A percentile compares a stretch with the other conserved stretches of the same genome.
Conservation (phyloP, 2,888 invertebrate genomes). For the Trachelus iudaicus region DNA sequence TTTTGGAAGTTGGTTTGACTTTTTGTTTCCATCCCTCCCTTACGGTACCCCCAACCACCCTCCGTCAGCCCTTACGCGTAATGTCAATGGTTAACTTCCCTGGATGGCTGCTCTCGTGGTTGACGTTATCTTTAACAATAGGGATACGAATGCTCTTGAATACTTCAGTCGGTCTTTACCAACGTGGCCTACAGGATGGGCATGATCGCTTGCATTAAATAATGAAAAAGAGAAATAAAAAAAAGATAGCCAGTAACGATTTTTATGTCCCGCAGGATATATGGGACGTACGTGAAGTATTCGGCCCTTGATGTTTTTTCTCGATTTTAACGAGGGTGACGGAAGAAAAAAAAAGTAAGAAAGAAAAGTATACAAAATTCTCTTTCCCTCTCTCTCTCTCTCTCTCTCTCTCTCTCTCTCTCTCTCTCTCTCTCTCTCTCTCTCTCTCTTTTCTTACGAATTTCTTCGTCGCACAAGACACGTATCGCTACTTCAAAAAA, state of each 20-base stretch:
- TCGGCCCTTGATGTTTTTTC: background rate
- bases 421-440: background rate
- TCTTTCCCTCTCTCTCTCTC: conserved; percentile 3
- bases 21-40: background rate
- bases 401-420: conserved; percentile 10
- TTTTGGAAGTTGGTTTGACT: background rate
- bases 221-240: background rate
- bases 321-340: background rate
- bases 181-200: too few relatives aligned
- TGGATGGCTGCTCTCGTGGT: background rate
- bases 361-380: background rate
- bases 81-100: background rate
- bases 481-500: background rate
- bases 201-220: background rate
- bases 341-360: conserved; percentile 6
- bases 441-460: background rate
- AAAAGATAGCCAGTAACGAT: background rate
- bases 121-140: background rate
- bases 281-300: background rate
- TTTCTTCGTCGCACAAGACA: background rate
- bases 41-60: too few relatives aligned
- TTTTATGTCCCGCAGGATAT: background rate
- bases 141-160: background rate
- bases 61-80: background rate
- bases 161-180: background rate